Conservation (phyloP, 2,113 vertebrate species). For the Xenopus tropicalis region UCB_Xtro_10.0 CM004444.2:92405001-92405500, state of each 20-base stretch:
- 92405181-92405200: constrained; percentile 37
- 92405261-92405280: neutral
- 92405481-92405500: too few relatives aligned
- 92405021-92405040: constrained; percentile 74
- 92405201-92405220: constrained; percentile 46
- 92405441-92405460: neutral
- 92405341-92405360: neutral
- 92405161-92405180: constrained; percentile 63
- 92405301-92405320: neutral
- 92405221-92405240: constrained; percentile 30
- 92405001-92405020: constrained; percentile 68
- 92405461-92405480: too few relatives aligned
- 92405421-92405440: neutral
- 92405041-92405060: constrained; percentile 66
- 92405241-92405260: constrained; percentile 12
- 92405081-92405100: constrained; percentile 87
- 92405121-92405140: constrained; percentile 89
- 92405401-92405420: neutral
- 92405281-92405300: neutral
- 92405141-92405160: constrained; percentile 82
- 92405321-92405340: neutral
- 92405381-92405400: neutral
- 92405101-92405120: constrained; percentile 78
- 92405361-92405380: neutral
- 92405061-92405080: constrained; percentile 91